Conservation (phyloP, 2,113 vertebrate genomes). For the Mastomys coucha region DNA sequence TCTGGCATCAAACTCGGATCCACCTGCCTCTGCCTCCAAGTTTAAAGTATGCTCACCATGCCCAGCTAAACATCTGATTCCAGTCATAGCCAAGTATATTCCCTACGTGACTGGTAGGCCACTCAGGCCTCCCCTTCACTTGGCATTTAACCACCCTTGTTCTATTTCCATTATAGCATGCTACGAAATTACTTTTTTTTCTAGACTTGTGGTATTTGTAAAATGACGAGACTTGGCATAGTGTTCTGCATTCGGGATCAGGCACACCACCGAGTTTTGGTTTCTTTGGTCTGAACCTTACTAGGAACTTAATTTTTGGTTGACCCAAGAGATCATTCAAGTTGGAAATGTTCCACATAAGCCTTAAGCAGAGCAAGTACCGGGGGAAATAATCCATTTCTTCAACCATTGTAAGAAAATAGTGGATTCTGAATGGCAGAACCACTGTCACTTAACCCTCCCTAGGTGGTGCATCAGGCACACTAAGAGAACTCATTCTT, state of each 20-base stretch:
- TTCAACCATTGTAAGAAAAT: background rate
- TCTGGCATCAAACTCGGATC: background rate
- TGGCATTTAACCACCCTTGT: background rate
- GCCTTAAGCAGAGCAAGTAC: background rate
- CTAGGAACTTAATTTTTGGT: background rate
- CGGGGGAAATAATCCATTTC: background rate
- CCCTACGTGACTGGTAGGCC: background rate
- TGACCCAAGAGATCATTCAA: background rate
- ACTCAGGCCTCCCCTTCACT: background rate
- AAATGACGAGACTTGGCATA: background rate
- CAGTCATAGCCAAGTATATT: background rate
- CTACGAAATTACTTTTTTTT: conserved; percentile 2
- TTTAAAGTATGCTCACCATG: background rate
- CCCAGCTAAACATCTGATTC: background rate
- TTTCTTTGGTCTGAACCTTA: conserved; percentile 47
- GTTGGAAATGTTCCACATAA: background rate
- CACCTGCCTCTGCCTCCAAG: background rate
- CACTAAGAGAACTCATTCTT: background rate
- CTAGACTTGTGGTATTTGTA: background rate
- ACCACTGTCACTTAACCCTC: background rate
- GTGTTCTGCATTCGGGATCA: background rate
- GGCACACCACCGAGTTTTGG: background rate
- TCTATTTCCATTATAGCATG: background rate
- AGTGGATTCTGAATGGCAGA: background rate
- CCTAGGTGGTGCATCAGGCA: background rate